Conservation (phyloP, 2,113 vertebrate genomes). For the Scophthalmus maximus region DNA sequence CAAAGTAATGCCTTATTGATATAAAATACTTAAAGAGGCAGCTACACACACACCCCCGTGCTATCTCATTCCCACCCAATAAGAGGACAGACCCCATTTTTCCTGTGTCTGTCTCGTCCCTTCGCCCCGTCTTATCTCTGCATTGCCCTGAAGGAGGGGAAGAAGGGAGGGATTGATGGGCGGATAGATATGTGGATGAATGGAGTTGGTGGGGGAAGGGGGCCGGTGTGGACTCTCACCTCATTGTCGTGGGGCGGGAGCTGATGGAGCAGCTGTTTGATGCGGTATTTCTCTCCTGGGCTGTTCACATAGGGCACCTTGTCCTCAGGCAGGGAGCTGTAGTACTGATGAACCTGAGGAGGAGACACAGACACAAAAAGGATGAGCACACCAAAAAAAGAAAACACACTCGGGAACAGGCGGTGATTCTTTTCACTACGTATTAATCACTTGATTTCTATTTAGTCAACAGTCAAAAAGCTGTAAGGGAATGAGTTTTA, state of each 20-base stretch:
- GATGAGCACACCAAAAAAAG: not conserved
- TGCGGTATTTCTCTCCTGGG: constrained; percentile 95
- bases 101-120: constrained; percentile 13
- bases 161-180: constrained; percentile 1
- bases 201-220: constrained; percentile 19
- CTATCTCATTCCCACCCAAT: constrained; percentile 22
- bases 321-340: constrained; percentile 97
- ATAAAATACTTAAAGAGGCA: constrained; percentile 20
- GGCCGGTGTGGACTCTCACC: constrained; percentile 82
- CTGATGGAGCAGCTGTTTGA: constrained; percentile 98
- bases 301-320: constrained; percentile 99
- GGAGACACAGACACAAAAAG: not conserved
- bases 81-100: constrained; percentile 34
- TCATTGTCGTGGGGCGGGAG: constrained; percentile 98
- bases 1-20: constrained; percentile 19
- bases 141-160: constrained; percentile 40
- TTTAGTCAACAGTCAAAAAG: too few species aligned
- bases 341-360: constrained; percentile 96
- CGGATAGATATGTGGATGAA: constrained; percentile 8
- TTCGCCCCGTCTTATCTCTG: constrained; percentile 51
- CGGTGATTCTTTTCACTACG: too few species aligned
- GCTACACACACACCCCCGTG: constrained; percentile 23
- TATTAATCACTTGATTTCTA: not conserved
- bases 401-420: not conserved
- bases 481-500: too few species aligned